These are phyloP conservation scores for Nyctibius grandis DNA, from an alignment of 2,797 vertebrate species.

Conservation along the genomic window DNA sequence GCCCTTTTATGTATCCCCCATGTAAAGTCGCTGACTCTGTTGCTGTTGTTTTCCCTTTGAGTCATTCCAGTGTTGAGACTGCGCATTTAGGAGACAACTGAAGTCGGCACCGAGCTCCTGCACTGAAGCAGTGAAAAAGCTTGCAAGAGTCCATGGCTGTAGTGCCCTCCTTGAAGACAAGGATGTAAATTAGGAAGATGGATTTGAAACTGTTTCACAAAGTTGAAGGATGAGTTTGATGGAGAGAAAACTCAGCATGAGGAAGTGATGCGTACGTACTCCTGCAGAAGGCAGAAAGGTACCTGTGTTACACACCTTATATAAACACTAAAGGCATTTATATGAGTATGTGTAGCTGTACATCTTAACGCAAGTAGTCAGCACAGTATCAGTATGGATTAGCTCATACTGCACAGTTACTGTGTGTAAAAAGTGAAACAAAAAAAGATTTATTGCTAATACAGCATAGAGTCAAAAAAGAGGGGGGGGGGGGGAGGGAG, in stretches of 20 bases:
- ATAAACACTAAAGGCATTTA: background rate
- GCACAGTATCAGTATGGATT: background rate
- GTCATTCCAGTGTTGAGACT: background rate
- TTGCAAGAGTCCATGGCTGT: background rate
- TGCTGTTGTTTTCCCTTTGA: background rate
- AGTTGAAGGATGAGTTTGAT: background rate
- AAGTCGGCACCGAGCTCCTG: background rate
- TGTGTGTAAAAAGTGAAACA: too few relatives aligned
- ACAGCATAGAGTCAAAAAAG: too few relatives aligned
- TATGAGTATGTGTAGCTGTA: accelerated
- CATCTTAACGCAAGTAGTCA: background rate
- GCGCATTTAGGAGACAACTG: background rate
- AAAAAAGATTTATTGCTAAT: too few relatives aligned
- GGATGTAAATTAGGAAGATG: background rate
- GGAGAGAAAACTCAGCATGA: background rate
- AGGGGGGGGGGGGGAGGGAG: too few relatives aligned
- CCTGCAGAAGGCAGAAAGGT: background rate
- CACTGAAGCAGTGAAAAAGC: background rate
- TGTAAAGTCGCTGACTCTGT: background rate
- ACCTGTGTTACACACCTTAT: accelerated
- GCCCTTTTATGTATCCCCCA: too few relatives aligned
- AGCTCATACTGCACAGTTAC: too few relatives aligned
- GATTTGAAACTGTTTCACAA: background rate
- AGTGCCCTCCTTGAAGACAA: background rate
- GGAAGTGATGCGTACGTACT: accelerated